Evolutionary conservation across 2,797 vertebrate species (phyloP).

Genomic region (Rhynchotus rufescens): DNA sequence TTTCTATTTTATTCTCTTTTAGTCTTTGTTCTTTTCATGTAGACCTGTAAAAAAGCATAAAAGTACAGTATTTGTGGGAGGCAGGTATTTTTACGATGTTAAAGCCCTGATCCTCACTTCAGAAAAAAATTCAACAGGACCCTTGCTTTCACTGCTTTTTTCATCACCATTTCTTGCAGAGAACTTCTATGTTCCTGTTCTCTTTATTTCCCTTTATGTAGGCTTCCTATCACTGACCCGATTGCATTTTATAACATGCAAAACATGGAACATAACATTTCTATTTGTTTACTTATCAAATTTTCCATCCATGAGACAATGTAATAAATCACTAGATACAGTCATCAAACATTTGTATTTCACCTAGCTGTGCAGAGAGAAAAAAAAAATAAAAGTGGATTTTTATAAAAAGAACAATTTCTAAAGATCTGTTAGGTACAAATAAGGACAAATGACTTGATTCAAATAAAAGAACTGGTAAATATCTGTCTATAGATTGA

Average conservation of each 20-base stretch:
- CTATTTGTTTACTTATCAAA: conserved; percentile 11
- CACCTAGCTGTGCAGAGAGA: background rate
- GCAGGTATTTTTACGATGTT: background rate
- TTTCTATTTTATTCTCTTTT: conserved; percentile 11
- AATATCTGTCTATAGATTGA: background rate
- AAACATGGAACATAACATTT: background rate
- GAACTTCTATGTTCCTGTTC: background rate
- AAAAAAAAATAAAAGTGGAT: background rate
- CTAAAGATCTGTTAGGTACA: background rate
- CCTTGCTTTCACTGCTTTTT: background rate
- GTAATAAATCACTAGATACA: conserved; percentile 15
- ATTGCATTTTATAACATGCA: background rate
- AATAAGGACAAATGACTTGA: background rate
- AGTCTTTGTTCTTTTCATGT: background rate
- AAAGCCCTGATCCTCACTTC: background rate
- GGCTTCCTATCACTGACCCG: background rate
- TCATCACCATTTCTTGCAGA: background rate
- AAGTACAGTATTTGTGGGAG: background rate
- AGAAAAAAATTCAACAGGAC: background rate
- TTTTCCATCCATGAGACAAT: conserved; percentile 7
- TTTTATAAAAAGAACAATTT: background rate
- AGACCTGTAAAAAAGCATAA: background rate
- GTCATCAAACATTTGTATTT: conserved; percentile 47
- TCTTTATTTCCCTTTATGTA: background rate
- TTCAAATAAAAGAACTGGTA: background rate